Evolutionary conservation across 2,888 invertebrate genomes (phyloP), one percentile per base, ranked within the genome.

Genomic region (Philaethria dido): DNA sequence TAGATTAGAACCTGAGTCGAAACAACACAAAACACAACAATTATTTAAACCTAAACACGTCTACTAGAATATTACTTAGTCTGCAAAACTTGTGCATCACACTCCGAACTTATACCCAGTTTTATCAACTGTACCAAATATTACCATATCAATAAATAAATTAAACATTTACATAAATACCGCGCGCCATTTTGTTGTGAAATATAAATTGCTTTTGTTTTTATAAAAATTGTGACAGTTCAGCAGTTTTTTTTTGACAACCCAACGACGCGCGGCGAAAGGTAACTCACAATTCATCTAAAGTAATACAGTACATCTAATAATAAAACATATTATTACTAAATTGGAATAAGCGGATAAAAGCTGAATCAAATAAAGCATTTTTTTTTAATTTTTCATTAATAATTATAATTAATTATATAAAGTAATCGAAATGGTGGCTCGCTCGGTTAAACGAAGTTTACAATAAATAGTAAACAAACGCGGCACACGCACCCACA

Each of bases 381-480:
- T 80, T 79, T 79, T 79, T 75, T 72, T 77, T 74, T 74, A 75
- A 70, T 71, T 74, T 75, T 79, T 78, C 72, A 70, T 72, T 75
- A 52, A 52, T 52, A 52, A 52, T 52, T 52, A 52, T 2, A 52
- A 52, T 52, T 52, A 74, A 73, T 69, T 72, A 70, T 71, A 72
- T 70, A 75, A 78, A 75, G 63, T 69, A 78, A 75, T 73, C 68
- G 73, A 75, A 78, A 74, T 62, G 74, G 73, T 73, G 72, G 70
- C 74, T 76, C 74, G 70, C 69, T 76, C 82, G 84, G 83, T 79
- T 84, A 83, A 86, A 86, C 78, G 77, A 86, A 82, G 86, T 84
- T 89, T 84, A 90, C 92, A 91, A 90, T 91, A 89, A 89, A 89
- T 85, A 85, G 88, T 90, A 88, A 88, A 87, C 83, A 81, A 82